These are phyloP conservation scores for Catostomus latipinnis DNA, from an alignment of 2,797 vertebrate genomes.

Conservation along the genomic window DNA sequence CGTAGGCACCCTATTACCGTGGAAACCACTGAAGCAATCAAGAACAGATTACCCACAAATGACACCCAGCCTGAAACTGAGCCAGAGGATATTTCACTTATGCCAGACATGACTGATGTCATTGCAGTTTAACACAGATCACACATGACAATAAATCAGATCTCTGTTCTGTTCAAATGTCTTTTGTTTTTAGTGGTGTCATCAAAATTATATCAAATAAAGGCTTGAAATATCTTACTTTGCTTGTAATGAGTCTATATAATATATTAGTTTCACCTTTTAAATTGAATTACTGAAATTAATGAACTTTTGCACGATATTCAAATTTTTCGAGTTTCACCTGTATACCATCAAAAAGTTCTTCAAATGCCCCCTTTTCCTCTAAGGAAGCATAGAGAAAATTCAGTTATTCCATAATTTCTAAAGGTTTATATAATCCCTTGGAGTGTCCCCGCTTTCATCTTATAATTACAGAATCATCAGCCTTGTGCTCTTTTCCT, in stretches of 20 bases:
- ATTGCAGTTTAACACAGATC: not conserved
- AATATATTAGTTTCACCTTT: no score
- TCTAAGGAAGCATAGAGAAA: not conserved
- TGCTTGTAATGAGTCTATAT: no score
- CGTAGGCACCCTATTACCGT: slow-evolving; percentile 4
- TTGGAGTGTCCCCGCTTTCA: slow-evolving; percentile 33
- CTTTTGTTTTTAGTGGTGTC: not conserved
- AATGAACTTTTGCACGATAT: no score
- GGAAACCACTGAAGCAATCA: slow-evolving; percentile 34
- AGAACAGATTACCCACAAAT: slow-evolving; percentile 21
- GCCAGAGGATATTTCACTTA: not conserved
- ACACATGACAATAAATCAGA: not conserved
- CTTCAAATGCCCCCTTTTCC: not conserved
- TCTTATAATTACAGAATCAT: slow-evolving; percentile 50
- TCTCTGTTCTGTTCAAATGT: not conserved
- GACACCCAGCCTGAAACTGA: not conserved
- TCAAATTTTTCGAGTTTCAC: no score
- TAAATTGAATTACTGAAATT: no score
- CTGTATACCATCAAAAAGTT: not conserved
- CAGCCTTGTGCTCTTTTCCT: slow-evolving; percentile 36
- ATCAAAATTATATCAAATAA: no score
- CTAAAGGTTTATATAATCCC: slow-evolving; percentile 42
- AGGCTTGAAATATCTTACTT: no score
- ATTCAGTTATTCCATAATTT: slow-evolving; percentile 22
- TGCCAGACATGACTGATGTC: not conserved